Conservation (phyloP, 2,888 invertebrate species). For the Halictus quadricinctus region DNA sequence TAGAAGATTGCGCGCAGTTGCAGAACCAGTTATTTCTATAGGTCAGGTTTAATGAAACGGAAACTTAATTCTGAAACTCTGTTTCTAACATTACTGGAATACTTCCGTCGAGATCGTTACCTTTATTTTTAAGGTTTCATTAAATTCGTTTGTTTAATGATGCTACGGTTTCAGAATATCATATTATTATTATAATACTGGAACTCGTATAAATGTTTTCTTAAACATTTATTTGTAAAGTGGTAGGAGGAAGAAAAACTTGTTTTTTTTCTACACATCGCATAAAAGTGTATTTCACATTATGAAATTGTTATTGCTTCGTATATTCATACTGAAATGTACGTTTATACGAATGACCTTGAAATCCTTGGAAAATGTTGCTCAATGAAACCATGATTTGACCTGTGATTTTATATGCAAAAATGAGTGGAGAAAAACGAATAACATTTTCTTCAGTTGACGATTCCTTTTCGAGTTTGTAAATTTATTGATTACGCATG, state of each 20-base stretch:
- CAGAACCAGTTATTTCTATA: neutral
- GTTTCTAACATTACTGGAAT: neutral
- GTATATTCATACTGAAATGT: too few species aligned
- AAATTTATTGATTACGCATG: neutral
- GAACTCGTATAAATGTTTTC: neutral
- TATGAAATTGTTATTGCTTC: too few species aligned
- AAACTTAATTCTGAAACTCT: neutral
- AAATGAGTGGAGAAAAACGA: neutral
- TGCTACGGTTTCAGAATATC: neutral
- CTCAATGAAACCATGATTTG: too few species aligned
- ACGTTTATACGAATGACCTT: too few species aligned
- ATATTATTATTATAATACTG: neutral
- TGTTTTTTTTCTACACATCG: neutral
- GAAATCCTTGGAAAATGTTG: too few species aligned
- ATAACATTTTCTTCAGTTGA: neutral
- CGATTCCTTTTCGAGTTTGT: neutral
- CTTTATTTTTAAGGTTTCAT: neutral
- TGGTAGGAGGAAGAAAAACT: neutral
- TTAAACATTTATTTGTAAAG: neutral
- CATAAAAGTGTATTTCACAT: too few species aligned
- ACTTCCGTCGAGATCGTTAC: neutral
- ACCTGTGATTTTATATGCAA: neutral
- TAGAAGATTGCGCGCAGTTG: constrained; percentile 6
- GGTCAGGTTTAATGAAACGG: constrained; percentile 7
- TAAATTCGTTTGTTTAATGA: neutral